phyloP scores from a whole-genome alignment of 2,888 invertebrate genomes.

The Cyrtodaria siliqua region DNA sequence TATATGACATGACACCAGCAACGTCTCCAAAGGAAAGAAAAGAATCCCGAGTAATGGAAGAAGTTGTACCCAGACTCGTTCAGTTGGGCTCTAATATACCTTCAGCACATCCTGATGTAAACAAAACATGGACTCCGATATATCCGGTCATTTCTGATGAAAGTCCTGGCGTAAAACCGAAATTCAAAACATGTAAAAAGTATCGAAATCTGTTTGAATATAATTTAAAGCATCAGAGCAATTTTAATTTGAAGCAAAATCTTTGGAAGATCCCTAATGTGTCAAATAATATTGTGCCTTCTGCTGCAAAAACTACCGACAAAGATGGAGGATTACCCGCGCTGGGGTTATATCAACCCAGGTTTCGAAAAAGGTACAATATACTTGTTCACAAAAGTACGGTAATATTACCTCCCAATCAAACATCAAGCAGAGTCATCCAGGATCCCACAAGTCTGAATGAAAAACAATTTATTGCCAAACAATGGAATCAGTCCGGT shows the following conservation, averaged over 20 bases:
- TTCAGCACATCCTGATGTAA: constrained; percentile 13
- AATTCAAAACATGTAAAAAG: too few relatives aligned
- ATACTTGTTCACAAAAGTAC: constrained; percentile 48
- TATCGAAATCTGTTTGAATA: too few relatives aligned
- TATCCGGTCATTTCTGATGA: constrained; percentile 3
- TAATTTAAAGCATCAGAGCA: too few relatives aligned
- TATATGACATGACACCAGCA: too few relatives aligned
- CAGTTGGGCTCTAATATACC: constrained; percentile 45
- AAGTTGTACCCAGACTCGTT: constrained; percentile 35
- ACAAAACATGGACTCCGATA: constrained; percentile 44
- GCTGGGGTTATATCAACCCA: constrained; percentile 40
- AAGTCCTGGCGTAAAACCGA: not conserved
- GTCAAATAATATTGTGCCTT: constrained; percentile 44
- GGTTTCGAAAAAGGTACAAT: constrained; percentile 37
- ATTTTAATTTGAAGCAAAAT: constrained; percentile 27
- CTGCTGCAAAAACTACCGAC: not conserved
- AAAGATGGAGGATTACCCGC: constrained; percentile 7
- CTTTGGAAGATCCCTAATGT: constrained; percentile 58
- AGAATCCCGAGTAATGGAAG: constrained; percentile 5
- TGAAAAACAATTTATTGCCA: constrained; percentile 47
- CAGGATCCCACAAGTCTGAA: constrained; percentile 30
- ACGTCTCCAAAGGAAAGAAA: not conserved
- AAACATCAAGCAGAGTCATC: constrained; percentile 28
- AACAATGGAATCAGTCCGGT: constrained; percentile 14
- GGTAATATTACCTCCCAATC: constrained; percentile 43